phyloP scores from a whole-genome alignment of 2,797 vertebrate species.

The Mormyrus hasselquistii region DNA sequence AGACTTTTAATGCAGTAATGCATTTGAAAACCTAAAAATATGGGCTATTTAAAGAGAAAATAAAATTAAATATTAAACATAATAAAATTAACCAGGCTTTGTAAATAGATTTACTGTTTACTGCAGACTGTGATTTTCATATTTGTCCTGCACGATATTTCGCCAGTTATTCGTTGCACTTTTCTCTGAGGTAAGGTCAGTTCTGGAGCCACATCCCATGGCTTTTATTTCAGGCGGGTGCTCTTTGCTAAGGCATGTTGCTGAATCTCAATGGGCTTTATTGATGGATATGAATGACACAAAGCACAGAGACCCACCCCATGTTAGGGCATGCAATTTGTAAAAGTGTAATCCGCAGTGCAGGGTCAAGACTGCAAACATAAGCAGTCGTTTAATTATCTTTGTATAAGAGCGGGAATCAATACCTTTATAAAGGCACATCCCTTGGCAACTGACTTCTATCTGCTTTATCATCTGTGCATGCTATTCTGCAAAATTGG shows the following conservation, averaged over 20 bases:
- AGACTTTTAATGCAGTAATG: constrained; percentile 5
- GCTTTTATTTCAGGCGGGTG: constrained; percentile 59
- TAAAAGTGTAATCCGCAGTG: constrained; percentile 29
- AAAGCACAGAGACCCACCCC: constrained; percentile 24
- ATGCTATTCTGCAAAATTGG: background rate
- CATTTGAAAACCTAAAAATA: background rate
- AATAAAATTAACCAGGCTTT: background rate
- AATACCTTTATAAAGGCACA: constrained; percentile 52
- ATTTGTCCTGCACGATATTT: background rate
- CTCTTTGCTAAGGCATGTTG: constrained; percentile 30
- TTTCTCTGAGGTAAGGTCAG: background rate
- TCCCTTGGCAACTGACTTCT: constrained; percentile 48
- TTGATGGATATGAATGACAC: constrained; percentile 46
- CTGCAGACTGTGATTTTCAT: background rate
- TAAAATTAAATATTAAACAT: background rate
- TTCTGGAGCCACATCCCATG: constrained; percentile 31
- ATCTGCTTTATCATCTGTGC: constrained; percentile 15
- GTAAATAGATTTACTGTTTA: background rate
- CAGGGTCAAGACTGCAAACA: constrained; percentile 40
- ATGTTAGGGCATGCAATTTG: constrained; percentile 30
- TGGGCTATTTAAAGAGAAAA: background rate
- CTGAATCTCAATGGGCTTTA: constrained; percentile 59
- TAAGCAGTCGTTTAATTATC: constrained; percentile 62
- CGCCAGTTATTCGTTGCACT: background rate
- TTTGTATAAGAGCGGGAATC: constrained; percentile 60